phyloP scores from a whole-genome alignment of 1,140 invertebrate species.

The Drosophila rhopaloa region DNA sequence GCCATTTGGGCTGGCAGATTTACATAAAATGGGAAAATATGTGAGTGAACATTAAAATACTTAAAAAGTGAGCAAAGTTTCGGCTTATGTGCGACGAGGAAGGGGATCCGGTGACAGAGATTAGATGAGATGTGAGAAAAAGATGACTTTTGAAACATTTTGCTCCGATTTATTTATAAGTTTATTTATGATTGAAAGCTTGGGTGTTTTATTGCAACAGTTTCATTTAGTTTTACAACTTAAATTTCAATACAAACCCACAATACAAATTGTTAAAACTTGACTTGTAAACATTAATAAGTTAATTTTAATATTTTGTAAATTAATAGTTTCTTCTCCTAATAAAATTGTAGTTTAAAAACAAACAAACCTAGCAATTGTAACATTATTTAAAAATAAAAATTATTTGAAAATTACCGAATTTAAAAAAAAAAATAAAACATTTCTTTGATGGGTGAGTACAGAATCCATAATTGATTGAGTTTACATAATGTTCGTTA shows the following conservation, averaged over 20 bases:
- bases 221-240: too few relatives aligned
- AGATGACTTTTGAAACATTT: conserved; percentile 23
- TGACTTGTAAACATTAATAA: too few relatives aligned
- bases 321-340: too few relatives aligned
- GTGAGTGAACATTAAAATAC: conserved; percentile 31
- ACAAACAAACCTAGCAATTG: too few relatives aligned
- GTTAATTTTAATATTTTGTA: too few relatives aligned
- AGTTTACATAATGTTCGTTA: conserved; percentile 23
- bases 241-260: too few relatives aligned
- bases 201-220: neutral
- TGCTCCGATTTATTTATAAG: neutral
- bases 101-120: conserved; percentile 8
- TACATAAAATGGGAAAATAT: conserved; percentile 52
- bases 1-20: conserved; percentile 43
- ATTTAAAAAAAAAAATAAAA: too few relatives aligned
- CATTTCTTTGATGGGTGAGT: too few relatives aligned
- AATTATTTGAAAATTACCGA: too few relatives aligned
- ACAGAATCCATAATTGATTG: neutral
- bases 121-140: conserved; percentile 20
- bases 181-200: neutral
- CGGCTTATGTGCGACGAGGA: conserved; percentile 16
- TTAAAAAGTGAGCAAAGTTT: conserved; percentile 52
- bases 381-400: too few relatives aligned
- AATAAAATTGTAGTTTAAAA: too few relatives aligned
- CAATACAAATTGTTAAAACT: too few relatives aligned